phyloP scores from a whole-genome alignment of 2,113 vertebrate species.

The Equus quagga region DNA sequence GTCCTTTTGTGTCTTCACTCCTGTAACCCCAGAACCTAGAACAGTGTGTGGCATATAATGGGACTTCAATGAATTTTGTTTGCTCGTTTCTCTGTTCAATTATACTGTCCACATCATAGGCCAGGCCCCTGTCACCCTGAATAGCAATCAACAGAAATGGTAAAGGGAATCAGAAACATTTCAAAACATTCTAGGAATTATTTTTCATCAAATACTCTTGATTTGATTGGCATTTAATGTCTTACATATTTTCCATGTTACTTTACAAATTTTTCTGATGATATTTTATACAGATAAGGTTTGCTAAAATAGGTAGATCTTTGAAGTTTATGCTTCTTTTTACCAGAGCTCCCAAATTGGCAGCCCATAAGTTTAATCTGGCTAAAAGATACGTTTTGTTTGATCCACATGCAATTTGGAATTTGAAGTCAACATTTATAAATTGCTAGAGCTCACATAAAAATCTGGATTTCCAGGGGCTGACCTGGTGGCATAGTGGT shows the following conservation, averaged over 20 bases:
- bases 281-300: not conserved
- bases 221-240: not conserved
- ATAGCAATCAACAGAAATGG: not conserved
- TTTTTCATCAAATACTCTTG: not conserved
- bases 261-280: not conserved
- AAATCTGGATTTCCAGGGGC: not conserved
- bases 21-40: not conserved
- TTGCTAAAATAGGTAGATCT: not conserved
- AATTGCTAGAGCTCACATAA: constrained; percentile 3
- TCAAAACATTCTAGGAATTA: not conserved
- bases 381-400: not conserved
- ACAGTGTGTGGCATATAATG: not conserved
- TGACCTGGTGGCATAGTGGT: too few species aligned
- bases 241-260: not conserved
- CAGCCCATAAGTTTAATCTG: not conserved
- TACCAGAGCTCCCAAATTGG: not conserved
- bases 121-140: not conserved
- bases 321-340: not conserved
- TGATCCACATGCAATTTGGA: not conserved
- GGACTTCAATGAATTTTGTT: not conserved
- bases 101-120: not conserved
- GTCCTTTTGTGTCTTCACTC: not conserved
- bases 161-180: not conserved
- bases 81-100: not conserved
- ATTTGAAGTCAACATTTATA: not conserved